Evolutionary conservation across 1,140 invertebrate species (phyloP), one percentile per base, ranked within the genome.

Genomic region (Homarus americanus): DNA sequence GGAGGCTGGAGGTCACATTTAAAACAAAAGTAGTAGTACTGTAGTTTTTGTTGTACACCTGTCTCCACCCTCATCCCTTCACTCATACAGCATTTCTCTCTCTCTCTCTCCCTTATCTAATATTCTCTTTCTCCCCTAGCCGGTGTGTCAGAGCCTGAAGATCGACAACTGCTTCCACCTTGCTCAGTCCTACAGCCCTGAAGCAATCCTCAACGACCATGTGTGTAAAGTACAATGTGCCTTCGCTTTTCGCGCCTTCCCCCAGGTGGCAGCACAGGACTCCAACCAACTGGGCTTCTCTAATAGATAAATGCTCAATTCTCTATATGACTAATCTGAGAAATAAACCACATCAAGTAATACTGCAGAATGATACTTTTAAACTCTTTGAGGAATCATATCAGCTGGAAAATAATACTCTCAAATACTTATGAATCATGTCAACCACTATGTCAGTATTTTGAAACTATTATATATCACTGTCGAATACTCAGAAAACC

Each of bases 221-320:
- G 95, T 95, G 0, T 96, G 95, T 92, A 95, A 95, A 93, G 95
- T 96, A 17, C 95, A 96, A 91, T 96, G 95, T 93, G 94, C 95
- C 20, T 95, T 95, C 92, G 94, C 95, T 10, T 95, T 95, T 93
- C 93, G 95, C 34, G 94, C 95, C 15, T 94, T 94, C 89, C 94
- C 94, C 10, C 89, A 93, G 88, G 93, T 94, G 0, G 91, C 88
- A 20, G 85, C 89, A 2, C 84, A 92, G n/a, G 92, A 93, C 20
- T 93, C 93, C 72, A 93, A 93, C 63, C 82, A 93, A 40, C 78
- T 92, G 9, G 91, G 91, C 10, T 90, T 92, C 53, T 36, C 72
- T 5, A 79, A 79, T 24, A 89, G 80, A 66, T 86, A 82, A 32
- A 69, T 7, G 5, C 24, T 9, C 4, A 9, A 34, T 69, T 24